phyloP scores from a whole-genome alignment of 1,140 invertebrate genomes.

The Trypoxylus dichotomus region DNA sequence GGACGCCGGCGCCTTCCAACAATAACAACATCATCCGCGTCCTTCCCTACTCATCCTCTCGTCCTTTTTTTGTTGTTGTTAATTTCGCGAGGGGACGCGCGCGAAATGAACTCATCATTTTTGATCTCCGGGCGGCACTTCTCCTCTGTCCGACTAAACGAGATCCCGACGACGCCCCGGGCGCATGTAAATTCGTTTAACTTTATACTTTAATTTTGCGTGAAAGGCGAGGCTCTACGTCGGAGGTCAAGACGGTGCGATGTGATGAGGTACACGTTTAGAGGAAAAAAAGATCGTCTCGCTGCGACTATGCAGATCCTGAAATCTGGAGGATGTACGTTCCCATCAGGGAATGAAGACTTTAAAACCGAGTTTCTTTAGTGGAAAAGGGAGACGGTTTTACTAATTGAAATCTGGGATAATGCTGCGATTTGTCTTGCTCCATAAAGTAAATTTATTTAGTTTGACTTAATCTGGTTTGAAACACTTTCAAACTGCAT shows the following conservation, averaged over 20 bases:
- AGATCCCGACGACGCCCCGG: neutral
- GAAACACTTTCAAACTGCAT: neutral
- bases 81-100: neutral
- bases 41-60: neutral
- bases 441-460: slow-evolving; percentile 14
- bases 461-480: neutral
- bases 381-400: neutral
- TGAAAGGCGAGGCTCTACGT: neutral
- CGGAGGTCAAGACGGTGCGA: neutral
- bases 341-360: neutral
- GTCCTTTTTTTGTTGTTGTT: neutral
- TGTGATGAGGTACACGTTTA: neutral
- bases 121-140: slow-evolving; percentile 6
- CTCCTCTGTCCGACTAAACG: neutral
- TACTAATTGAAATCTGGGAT: slow-evolving; percentile 5
- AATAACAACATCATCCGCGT: neutral
- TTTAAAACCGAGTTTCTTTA: neutral
- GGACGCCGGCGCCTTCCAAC: neutral
- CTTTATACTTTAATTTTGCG: slow-evolving; percentile 23
- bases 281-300: neutral
- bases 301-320: neutral
- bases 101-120: slow-evolving; percentile 17
- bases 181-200: slow-evolving; percentile 8
- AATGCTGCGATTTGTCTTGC: neutral
- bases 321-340: neutral